These are phyloP conservation scores for Erebia epiphron DNA, from an alignment of 2,888 invertebrate genomes.

Conservation along the genomic window DNA sequence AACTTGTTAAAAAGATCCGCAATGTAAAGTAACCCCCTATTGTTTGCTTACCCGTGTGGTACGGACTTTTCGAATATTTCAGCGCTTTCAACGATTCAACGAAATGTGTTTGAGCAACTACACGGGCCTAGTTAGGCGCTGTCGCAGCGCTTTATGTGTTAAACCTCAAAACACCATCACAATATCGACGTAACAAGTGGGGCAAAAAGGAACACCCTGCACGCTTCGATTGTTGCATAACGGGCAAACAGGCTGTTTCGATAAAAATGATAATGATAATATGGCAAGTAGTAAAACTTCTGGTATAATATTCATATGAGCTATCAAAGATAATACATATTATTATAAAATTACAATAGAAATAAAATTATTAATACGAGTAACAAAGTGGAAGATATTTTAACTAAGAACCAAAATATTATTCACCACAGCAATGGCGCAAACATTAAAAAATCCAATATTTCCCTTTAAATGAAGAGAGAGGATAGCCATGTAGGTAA, in stretches of 20 bases:
- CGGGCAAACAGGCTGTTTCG: slow-evolving; percentile 9
- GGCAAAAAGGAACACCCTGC: slow-evolving; percentile 32
- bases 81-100: slow-evolving; percentile 31
- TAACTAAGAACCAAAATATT: too few species aligned
- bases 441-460: too few species aligned
- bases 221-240: slow-evolving; percentile 29
- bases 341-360: too few species aligned
- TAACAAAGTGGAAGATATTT: too few species aligned
- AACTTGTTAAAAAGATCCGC: slow-evolving; percentile 31
- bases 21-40: slow-evolving; percentile 36
- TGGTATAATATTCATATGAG: too few species aligned
- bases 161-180: slow-evolving; percentile 30
- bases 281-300: not conserved
- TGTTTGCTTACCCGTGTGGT: slow-evolving; percentile 32
- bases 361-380: too few species aligned
- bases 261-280: not conserved
- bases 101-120: slow-evolving; percentile 30
- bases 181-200: slow-evolving; percentile 38
- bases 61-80: slow-evolving; percentile 17
- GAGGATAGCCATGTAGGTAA: not conserved
- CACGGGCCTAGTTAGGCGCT: slow-evolving; percentile 16
- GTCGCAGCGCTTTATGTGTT: slow-evolving; percentile 28
- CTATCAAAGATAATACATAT: too few species aligned
- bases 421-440: too few species aligned
- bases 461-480: not conserved